These are phyloP conservation scores for Triplophysa tibetana DNA, from an alignment of 2,113 vertebrate genomes.

Conservation along the genomic window DNA sequence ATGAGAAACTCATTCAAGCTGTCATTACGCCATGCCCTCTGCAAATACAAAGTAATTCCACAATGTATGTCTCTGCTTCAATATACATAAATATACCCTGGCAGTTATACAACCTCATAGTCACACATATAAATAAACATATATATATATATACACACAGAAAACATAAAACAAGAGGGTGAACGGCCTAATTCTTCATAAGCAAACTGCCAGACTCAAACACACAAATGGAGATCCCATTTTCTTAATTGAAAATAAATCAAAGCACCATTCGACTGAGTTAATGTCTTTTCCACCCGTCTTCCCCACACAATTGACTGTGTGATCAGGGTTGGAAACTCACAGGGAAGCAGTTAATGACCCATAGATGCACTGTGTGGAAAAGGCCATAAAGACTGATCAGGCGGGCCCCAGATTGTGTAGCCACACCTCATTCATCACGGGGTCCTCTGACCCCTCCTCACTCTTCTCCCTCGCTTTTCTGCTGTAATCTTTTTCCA, in stretches of 20 bases:
- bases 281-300: slow-evolving; percentile 46
- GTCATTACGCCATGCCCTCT: not conserved
- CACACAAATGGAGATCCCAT: slow-evolving; percentile 46
- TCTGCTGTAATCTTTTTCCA: not conserved
- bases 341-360: slow-evolving; percentile 54
- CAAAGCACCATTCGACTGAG: slow-evolving; percentile 34
- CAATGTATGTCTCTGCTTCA: not conserved
- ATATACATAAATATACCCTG: not conserved
- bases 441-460: not conserved
- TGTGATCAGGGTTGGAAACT: slow-evolving; percentile 37
- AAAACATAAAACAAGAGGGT: slow-evolving; percentile 1
- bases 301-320: slow-evolving; percentile 45
- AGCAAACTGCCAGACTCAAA: slow-evolving; percentile 25
- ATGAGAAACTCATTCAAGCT: not conserved
- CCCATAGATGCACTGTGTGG: slow-evolving; percentile 37
- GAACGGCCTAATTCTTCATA: slow-evolving; percentile 8
- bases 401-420: slow-evolving; percentile 49
- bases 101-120: slow-evolving; percentile 14
- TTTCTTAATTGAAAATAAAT: slow-evolving; percentile 60
- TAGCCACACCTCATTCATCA: slow-evolving; percentile 48
- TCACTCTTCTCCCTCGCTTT: not conserved
- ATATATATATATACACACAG: not conserved
- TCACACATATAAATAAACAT: not conserved
- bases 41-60: not conserved
- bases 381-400: slow-evolving; percentile 47